Evolutionary conservation across 2,888 invertebrate species (phyloP).

Genomic region (Lithophane leautieri): DNA sequence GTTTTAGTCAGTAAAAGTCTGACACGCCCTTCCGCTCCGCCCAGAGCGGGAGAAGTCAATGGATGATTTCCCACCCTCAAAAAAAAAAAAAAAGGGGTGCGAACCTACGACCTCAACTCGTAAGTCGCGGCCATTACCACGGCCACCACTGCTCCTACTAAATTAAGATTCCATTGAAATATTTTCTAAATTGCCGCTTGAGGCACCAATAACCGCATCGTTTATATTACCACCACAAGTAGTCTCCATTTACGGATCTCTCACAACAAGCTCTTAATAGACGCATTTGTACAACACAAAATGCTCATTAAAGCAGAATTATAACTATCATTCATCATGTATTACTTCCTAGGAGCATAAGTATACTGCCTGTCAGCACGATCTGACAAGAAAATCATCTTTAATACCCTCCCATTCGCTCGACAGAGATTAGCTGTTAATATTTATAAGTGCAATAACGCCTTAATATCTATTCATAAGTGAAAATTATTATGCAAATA

Average conservation of each 20-base stretch:
- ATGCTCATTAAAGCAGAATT: constrained; percentile 80
- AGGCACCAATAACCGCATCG: constrained; percentile 18
- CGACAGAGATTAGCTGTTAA: constrained; percentile 81
- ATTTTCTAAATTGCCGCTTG: constrained; percentile 12
- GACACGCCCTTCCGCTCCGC: too few species aligned
- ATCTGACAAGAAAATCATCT: constrained; percentile 83
- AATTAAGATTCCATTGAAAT: constrained; percentile 20
- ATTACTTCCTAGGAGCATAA: constrained; percentile 78
- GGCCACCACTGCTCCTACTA: neutral
- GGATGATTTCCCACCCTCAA: too few species aligned
- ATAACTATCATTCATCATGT: constrained; percentile 80
- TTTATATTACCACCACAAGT: constrained; percentile 37
- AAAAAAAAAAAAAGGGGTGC: too few species aligned
- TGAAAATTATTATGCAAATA: constrained; percentile 90
- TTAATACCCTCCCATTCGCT: constrained; percentile 79
- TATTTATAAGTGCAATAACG: constrained; percentile 89
- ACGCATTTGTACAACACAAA: constrained; percentile 75
- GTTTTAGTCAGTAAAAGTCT: too few species aligned
- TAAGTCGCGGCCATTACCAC: too few species aligned
- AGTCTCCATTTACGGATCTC: constrained; percentile 33
- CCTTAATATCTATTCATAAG: constrained; percentile 90
- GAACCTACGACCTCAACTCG: too few species aligned
- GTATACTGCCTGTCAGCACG: constrained; percentile 80
- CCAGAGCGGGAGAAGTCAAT: too few species aligned
- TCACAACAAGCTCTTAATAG: constrained; percentile 63